phyloP scores from a whole-genome alignment of 2,797 vertebrate species.

The Coregonus sp. region DNA sequence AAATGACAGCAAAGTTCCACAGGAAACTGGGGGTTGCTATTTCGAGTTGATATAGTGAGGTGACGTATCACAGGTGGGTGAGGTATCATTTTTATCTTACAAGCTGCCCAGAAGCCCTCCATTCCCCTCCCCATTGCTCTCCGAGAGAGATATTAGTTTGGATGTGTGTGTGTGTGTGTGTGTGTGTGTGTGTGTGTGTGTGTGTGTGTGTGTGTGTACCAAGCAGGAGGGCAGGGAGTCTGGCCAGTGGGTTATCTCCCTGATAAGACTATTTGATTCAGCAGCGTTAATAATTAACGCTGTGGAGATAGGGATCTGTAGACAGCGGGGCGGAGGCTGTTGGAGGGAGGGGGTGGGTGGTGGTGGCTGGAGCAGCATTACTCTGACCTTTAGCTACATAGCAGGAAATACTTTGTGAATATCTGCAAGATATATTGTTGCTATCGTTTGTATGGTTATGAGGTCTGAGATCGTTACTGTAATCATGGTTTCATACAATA shows the following conservation, averaged over 20 bases:
- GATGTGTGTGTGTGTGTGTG: conserved; percentile 10
- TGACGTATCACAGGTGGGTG: neutral
- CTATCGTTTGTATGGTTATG: too few species aligned
- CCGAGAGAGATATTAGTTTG: neutral
- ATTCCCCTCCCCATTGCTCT: neutral
- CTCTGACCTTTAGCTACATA: conserved; percentile 29
- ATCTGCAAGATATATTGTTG: too few species aligned
- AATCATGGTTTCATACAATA: too few species aligned
- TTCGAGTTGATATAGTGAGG: neutral
- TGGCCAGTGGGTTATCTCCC: conserved; percentile 55
- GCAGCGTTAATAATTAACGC: conserved; percentile 78
- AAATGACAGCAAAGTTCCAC: neutral
- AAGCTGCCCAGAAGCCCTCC: neutral
- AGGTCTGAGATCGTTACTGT: too few species aligned
- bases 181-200: neutral
- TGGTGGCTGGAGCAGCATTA: conserved; percentile 56
- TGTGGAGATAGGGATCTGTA: conserved; percentile 72
- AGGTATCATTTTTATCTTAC: neutral
- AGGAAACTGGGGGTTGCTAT: neutral
- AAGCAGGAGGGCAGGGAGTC: conserved; percentile 34
- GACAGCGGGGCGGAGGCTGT: conserved; percentile 49
- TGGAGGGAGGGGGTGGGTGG: conserved; percentile 43
- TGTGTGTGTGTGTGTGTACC: neutral
- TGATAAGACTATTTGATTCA: conserved; percentile 57
- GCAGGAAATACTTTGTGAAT: too few species aligned